These are phyloP conservation scores for Syngnathus scovelli DNA, from an alignment of 2,113 vertebrate species.

Conservation along the genomic window DNA sequence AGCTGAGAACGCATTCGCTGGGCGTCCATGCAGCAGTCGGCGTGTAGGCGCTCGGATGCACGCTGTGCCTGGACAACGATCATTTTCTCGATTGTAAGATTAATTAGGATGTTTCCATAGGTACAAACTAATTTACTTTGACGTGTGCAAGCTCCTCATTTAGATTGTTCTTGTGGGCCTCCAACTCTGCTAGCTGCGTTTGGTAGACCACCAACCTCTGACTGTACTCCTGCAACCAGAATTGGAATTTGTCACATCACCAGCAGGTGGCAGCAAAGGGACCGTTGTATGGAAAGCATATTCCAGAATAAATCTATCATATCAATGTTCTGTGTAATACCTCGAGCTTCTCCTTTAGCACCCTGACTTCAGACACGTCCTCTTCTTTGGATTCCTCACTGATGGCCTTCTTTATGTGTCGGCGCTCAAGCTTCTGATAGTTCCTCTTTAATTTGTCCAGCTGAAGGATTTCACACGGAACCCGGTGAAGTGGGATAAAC, in stretches of 20 bases:
- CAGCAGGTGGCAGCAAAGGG: slow-evolving; percentile 12
- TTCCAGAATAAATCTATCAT: too few species aligned
- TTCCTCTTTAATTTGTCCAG: slow-evolving; percentile 82
- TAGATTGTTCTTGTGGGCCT: slow-evolving; percentile 81
- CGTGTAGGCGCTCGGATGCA: neutral
- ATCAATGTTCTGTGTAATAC: slow-evolving; percentile 47
- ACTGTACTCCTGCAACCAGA: slow-evolving; percentile 74
- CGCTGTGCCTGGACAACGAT: neutral
- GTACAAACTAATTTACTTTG: slow-evolving; percentile 68
- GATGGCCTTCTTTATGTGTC: slow-evolving; percentile 72
- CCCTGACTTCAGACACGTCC: slow-evolving; percentile 71
- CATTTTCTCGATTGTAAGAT: too few species aligned
- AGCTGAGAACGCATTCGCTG: neutral
- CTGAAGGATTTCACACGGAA: slow-evolving; percentile 57
- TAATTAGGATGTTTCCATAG: too few species aligned
- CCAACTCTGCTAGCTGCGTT: slow-evolving; percentile 80
- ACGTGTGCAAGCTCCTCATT: slow-evolving; percentile 77
- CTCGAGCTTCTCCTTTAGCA: slow-evolving; percentile 76
- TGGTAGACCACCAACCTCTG: slow-evolving; percentile 78
- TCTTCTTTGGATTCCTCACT: slow-evolving; percentile 61
- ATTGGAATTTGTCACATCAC: slow-evolving; percentile 3
- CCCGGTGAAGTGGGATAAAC: too few species aligned
- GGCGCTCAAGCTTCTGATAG: slow-evolving; percentile 89
- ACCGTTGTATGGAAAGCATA: too few species aligned
- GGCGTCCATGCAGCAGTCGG: neutral